Conservation (phyloP, 2,113 vertebrate genomes). For the Porphyrio hochstetteri region DNA sequence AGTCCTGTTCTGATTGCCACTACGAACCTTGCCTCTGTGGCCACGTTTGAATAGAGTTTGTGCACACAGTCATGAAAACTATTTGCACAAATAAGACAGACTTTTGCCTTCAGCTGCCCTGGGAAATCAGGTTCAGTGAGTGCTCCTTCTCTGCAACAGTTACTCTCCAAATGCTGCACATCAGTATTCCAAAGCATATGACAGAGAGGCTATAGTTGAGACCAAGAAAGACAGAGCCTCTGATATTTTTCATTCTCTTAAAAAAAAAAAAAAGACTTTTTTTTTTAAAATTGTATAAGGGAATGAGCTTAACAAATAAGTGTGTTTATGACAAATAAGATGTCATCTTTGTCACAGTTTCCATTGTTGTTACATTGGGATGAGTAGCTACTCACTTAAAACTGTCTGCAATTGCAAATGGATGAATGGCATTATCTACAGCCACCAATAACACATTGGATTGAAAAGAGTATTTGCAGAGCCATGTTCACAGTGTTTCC, state of each 20-base stretch:
- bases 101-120: background rate
- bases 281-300: background rate
- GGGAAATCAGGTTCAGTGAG: background rate
- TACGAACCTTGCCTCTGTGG: rapidly evolving
- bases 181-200: background rate
- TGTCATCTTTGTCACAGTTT: background rate
- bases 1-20: background rate
- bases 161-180: background rate
- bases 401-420: background rate
- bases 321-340: too few relatives aligned
- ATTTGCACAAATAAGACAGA: background rate
- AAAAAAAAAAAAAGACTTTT: background rate
- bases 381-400: background rate
- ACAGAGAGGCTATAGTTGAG: background rate
- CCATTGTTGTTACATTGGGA: background rate
- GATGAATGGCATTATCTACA: background rate
- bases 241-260: background rate
- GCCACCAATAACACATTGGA: background rate
- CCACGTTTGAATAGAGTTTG: background rate
- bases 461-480: background rate
- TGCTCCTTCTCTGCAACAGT: background rate
- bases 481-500: background rate
- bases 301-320: background rate
- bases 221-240: background rate
- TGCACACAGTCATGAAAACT: background rate